These are phyloP conservation scores for Malurus cyaneus DNA, from an alignment of 2,113 vertebrate species.

Conservation along the genomic window DNA sequence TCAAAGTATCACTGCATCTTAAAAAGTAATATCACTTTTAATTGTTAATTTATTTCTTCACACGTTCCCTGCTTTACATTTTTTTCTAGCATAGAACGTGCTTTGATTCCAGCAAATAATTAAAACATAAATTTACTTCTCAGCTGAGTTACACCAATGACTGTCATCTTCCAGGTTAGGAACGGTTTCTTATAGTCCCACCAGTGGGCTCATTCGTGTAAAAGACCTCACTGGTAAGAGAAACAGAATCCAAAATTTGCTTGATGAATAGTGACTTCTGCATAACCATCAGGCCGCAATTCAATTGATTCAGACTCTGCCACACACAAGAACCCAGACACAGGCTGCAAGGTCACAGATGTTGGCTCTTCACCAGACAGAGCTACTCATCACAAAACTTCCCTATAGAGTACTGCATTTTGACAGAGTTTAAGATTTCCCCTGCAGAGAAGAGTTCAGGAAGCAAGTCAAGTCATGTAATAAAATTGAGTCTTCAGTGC, in stretches of 20 bases:
- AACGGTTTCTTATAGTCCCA: neutral
- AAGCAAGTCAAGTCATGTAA: neutral
- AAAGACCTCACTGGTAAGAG: neutral
- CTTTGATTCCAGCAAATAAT: neutral
- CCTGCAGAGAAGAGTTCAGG: neutral
- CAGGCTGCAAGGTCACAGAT: neutral
- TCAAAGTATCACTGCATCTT: neutral
- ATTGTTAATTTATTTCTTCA: neutral
- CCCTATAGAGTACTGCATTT: neutral
- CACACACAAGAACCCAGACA: neutral
- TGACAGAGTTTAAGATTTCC: neutral
- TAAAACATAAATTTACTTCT: neutral
- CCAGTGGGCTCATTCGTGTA: neutral
- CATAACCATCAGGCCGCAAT: neutral
- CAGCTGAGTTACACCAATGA: neutral
- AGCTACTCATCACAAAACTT: neutral
- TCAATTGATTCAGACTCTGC: neutral
- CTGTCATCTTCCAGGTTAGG: neutral
- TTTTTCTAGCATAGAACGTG: neutral
- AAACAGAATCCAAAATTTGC: neutral
- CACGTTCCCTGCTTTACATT: neutral
- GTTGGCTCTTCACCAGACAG: neutral
- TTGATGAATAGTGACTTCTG: neutral
- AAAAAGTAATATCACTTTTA: neutral
- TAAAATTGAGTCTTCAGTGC: neutral